A percentile compares a stretch with the other conserved stretches of the same genome.
Conservation (phyloP, 2,797 vertebrate species). For the Oceanodroma leucorhoa region DNA sequence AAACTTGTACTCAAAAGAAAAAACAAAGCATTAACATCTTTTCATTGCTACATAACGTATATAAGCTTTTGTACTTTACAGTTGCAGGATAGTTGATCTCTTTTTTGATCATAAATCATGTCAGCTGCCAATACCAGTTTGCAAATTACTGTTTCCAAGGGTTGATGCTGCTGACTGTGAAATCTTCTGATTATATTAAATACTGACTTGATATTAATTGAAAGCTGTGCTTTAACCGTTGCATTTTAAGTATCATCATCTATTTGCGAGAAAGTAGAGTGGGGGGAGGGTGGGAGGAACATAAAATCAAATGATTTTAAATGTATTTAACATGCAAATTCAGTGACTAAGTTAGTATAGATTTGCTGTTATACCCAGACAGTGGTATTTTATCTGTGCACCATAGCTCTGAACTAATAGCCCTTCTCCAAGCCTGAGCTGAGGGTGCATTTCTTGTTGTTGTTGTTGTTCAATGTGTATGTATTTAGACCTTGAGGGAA, state of each 20-base stretch:
- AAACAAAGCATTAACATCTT: not conserved
- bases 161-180: slow-evolving; percentile 5
- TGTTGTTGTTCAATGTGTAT: not conserved
- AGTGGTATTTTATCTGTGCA: not conserved
- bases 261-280: not conserved
- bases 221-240: not conserved
- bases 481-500: slow-evolving; percentile 14
- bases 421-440: not conserved
- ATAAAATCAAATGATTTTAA: slow-evolving; percentile 4
- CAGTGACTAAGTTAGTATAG: not conserved
- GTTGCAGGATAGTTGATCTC: not conserved
- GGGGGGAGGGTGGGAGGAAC: not conserved
- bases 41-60: not conserved
- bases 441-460: not conserved
- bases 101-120: not conserved
- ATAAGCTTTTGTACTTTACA: not conserved
- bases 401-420: not conserved
- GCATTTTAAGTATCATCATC: not conserved
- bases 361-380: not conserved
- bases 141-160: not conserved
- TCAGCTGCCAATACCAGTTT: not conserved
- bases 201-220: not conserved
- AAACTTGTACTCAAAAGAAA: not conserved
- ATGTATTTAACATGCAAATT: not conserved
- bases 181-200: not conserved